A percentile compares a stretch with the other conserved stretches of the same genome.
These are phyloP conservation scores for Drosophila ananassae DNA, from an alignment of 1,140 invertebrate species.

Conservation along the genomic window DNA sequence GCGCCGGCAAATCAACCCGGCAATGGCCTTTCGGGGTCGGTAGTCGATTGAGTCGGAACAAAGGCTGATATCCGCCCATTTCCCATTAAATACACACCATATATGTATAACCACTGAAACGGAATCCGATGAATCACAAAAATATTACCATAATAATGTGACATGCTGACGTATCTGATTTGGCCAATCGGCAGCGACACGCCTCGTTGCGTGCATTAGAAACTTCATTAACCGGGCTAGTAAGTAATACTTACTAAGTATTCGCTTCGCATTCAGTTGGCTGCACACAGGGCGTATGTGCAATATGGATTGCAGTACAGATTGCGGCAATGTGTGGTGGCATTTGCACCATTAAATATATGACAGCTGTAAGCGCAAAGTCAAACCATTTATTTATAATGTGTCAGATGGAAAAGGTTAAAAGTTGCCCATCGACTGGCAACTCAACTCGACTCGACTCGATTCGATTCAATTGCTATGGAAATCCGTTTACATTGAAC, in stretches of 20 bases:
- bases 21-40: slow-evolving; percentile 11
- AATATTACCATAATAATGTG: slow-evolving; percentile 26
- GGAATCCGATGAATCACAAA: slow-evolving; percentile 16
- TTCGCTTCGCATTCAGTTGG: slow-evolving; percentile 14
- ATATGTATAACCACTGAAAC: neutral
- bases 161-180: slow-evolving; percentile 49
- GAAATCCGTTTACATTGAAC: slow-evolving; percentile 52
- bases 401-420: slow-evolving; percentile 66
- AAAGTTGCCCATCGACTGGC: slow-evolving; percentile 71
- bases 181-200: slow-evolving; percentile 33
- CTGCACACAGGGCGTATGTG: slow-evolving; percentile 50
- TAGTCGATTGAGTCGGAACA: slow-evolving; percentile 6
- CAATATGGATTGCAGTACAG: slow-evolving; percentile 19
- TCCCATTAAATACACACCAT: slow-evolving; percentile 6
- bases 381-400: slow-evolving; percentile 55
- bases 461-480: slow-evolving; percentile 54
- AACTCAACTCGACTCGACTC: slow-evolving; percentile 23
- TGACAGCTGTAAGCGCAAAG: slow-evolving; percentile 41
- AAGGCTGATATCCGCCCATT: slow-evolving; percentile 18
- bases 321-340: slow-evolving; percentile 12
- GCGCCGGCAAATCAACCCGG: slow-evolving; percentile 12
- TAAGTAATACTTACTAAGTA: too few relatives aligned
- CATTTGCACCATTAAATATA: slow-evolving; percentile 38
- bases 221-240: slow-evolving; percentile 32
- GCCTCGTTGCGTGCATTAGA: slow-evolving; percentile 62